Base-by-base conservation (phyloP, 2,888 invertebrate species). In the Cataglyphis altisquamis region DNA sequence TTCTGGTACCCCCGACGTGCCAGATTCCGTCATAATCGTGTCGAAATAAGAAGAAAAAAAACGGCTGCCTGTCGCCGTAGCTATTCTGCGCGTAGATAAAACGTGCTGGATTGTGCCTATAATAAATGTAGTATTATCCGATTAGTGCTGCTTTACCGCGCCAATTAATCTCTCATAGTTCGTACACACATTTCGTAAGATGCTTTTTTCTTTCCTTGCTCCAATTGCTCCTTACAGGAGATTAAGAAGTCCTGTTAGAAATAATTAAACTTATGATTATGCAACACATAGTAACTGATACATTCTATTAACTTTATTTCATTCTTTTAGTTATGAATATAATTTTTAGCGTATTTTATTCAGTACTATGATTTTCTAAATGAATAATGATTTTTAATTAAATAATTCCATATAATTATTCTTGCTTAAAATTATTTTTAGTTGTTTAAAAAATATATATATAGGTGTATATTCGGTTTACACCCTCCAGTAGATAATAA, bases 1-100 rank as follows among this genome's bases (percentile, higher is more conserved):
- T 90, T 89, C 88, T 78, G 57, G n/a, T 88, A 87, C 87, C 86
- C 64, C 75, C 68, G 52, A 84, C 90, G 85, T 88, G 85, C 88
- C 88, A 89, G 90, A 89, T 90, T 88, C 87, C 90, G 80, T 80
- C 78, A 63, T 89, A 87, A 89, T 90, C 86, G 86, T 55, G 63
- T 70, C 70, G 67, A 87, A 84, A 86, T 80, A 78, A 87, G 70
- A 70, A 55, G 73, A 55, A 83, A 86, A 85, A 62, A 82, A 6
- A 48, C 72, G 32, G 9, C 41, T 62, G 52, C 48, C 18, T 41
- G n/a, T 77, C 36, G 45, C 60, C 52, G 29, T 64, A 3, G n/a
- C 55, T 29, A 63, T 32, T 62, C 12, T 18, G 41, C 25, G 55
- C 57, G 4, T 18, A 36, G 15, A 60, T 72, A 52, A 67, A 67